A percentile compares a stretch with the other conserved stretches of the same genome.
Evolutionary conservation across 1,140 invertebrate genomes (phyloP).

Genomic region (Aphelenchoides fujianensis): DNA sequence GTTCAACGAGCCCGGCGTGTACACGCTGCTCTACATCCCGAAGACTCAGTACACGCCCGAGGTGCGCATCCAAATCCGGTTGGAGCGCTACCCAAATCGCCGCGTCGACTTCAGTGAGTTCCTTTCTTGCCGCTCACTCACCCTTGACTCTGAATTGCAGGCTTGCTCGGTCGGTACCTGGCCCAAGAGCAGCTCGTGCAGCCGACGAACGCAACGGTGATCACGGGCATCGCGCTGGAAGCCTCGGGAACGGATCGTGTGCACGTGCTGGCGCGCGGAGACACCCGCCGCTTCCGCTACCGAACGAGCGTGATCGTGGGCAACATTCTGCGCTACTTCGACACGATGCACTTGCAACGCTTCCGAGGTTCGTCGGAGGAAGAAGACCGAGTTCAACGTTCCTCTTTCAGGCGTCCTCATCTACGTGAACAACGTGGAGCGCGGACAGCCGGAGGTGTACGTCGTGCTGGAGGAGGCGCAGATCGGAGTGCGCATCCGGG

Average conservation of each 20-base stretch:
- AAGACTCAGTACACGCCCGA: conserved; percentile 56
- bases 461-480: conserved; percentile 62
- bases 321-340: conserved; percentile 59
- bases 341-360: conserved; percentile 58
- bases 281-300: conserved; percentile 59
- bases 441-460: conserved; percentile 61
- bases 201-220: conserved; percentile 59
- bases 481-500: conserved; percentile 59
- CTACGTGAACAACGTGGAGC: conserved; percentile 60
- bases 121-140: background rate
- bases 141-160: conserved; percentile 38
- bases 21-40: conserved; percentile 59
- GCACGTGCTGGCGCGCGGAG: conserved; percentile 53
- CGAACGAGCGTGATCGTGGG: conserved; percentile 59
- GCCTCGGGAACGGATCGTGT: conserved; percentile 60
- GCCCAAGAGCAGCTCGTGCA: conserved; percentile 58
- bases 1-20: conserved; percentile 62
- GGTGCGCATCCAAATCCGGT: conserved; percentile 57
- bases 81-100: conserved; percentile 60
- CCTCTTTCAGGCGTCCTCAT: conserved; percentile 52
- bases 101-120: conserved; percentile 57
- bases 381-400: background rate
- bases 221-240: conserved; percentile 60
- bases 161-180: conserved; percentile 59
- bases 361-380: conserved; percentile 40